These are phyloP conservation scores for Platichthys flesus DNA, from an alignment of 2,113 vertebrate species.

Conservation along the genomic window DNA sequence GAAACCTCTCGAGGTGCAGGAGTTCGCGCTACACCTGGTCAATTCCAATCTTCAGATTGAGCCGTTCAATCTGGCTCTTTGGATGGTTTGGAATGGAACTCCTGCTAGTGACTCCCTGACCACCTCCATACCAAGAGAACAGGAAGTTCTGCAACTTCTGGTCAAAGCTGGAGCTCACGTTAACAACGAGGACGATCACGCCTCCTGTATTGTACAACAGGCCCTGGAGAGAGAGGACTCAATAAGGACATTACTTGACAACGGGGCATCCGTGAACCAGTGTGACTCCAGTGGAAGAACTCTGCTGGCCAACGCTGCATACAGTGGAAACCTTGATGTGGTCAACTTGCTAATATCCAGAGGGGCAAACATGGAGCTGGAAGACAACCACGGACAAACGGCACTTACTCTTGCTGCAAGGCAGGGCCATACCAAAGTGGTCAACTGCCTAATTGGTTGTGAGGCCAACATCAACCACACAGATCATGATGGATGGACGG, in stretches of 20 bases:
- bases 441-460: conserved; percentile 94
- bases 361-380: conserved; percentile 92
- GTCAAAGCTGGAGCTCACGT: conserved; percentile 97
- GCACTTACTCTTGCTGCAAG: conserved; percentile 94
- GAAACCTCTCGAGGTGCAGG: conserved; percentile 91
- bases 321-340: conserved; percentile 95
- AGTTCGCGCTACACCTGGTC: conserved; percentile 95
- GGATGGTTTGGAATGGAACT: conserved; percentile 99
- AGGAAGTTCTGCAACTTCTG: conserved; percentile 94
- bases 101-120: conserved; percentile 95
- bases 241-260: conserved; percentile 93
- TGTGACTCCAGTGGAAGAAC: conserved; percentile 92
- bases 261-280: conserved; percentile 94
- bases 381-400: conserved; percentile 93
- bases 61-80: conserved; percentile 92
- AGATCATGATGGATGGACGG: conserved; percentile 97
- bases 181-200: conserved; percentile 91
- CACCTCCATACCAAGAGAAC: conserved; percentile 92
- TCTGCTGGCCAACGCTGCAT: conserved; percentile 91
- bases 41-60: conserved; percentile 94
- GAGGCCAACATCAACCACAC: conserved; percentile 96
- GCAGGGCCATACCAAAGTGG: conserved; percentile 97
- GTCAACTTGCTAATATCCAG: conserved; percentile 93
- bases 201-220: conserved; percentile 93
- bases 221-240: conserved; percentile 96